These are phyloP conservation scores for Monochamus saltuarius DNA, from an alignment of 1,140 invertebrate genomes.

Conservation along the genomic window DNA sequence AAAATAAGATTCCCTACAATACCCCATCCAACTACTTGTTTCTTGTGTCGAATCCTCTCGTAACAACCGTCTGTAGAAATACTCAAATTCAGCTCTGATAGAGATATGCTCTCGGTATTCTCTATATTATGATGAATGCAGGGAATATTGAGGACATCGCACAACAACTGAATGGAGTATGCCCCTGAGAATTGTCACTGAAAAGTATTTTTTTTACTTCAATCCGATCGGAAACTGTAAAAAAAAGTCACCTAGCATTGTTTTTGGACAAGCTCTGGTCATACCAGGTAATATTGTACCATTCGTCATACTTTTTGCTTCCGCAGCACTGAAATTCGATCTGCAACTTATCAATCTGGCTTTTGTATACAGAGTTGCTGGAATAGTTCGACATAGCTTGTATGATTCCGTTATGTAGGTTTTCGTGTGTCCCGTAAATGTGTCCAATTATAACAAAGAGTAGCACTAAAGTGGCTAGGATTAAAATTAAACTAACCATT, in stretches of 20 bases:
- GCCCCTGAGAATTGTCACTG: too few species aligned
- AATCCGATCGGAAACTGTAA: too few species aligned
- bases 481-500: conserved; percentile 26
- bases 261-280: conserved; percentile 35
- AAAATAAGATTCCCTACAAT: conserved; percentile 40
- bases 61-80: conserved; percentile 44
- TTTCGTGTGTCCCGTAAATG: conserved; percentile 32
- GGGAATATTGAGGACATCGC: conserved; percentile 44
- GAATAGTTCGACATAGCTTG: conserved; percentile 46
- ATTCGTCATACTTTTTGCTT: conserved; percentile 48
- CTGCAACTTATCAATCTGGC: conserved; percentile 45
- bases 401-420: conserved; percentile 43
- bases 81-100: conserved; percentile 47
- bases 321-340: conserved; percentile 51
- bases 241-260: too few species aligned
- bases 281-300: conserved; percentile 47
- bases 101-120: conserved; percentile 35
- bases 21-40: conserved; percentile 35
- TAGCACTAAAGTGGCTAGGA: conserved; percentile 32
- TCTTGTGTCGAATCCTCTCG: conserved; percentile 35
- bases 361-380: conserved; percentile 39
- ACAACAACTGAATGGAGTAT: conserved; percentile 46
- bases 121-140: conserved; percentile 50
- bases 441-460: conserved; percentile 39
- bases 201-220: too few species aligned